phyloP scores from a whole-genome alignment of 1,140 invertebrate genomes.

The Euura lappo region DNA sequence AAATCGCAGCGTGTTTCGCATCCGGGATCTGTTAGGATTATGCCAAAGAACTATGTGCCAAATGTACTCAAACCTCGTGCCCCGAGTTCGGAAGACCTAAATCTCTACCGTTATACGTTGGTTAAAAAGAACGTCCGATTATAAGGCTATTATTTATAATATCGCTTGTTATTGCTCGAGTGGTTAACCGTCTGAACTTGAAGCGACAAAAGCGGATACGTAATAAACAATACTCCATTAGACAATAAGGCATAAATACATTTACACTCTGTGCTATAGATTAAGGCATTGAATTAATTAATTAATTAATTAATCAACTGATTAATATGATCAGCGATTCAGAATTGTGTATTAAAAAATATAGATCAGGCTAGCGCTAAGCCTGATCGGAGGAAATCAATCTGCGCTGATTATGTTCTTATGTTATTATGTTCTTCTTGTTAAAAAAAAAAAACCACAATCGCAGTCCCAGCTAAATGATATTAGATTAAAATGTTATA shows the following conservation, averaged over 20 bases:
- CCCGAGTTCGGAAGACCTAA: background rate
- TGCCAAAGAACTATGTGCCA: background rate
- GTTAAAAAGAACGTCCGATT: no score
- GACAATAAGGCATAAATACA: background rate
- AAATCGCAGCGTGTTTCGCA: no score
- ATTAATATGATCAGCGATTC: background rate
- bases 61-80: constrained; percentile 3
- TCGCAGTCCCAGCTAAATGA: background rate
- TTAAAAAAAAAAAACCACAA: background rate
- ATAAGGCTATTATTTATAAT: background rate
- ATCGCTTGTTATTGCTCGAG: background rate
- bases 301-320: background rate
- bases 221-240: background rate
- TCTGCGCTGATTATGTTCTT: background rate
- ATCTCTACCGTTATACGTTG: background rate
- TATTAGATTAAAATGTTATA: background rate
- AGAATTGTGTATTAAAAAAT: no score
- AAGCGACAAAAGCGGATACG: background rate
- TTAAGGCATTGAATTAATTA: background rate
- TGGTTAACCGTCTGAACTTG: background rate
- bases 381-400: background rate
- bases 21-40: background rate
- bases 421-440: no score
- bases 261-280: background rate
- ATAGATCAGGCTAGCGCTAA: no score